phyloP scores from a whole-genome alignment of 1,140 invertebrate genomes.

The Heterodera carotae region DNA sequence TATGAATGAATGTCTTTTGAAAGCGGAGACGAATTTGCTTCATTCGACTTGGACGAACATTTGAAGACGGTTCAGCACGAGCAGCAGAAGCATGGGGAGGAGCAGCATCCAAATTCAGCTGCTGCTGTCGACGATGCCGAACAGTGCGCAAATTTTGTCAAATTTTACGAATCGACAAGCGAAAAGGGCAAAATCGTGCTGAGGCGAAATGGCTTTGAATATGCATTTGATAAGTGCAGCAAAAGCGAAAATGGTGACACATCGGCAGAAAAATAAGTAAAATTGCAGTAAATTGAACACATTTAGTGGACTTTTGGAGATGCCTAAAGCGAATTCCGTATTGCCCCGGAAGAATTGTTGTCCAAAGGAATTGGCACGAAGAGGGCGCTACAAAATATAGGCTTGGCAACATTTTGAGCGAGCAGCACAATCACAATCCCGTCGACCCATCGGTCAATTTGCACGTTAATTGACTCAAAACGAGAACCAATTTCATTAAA shows the following conservation, averaged over 20 bases:
- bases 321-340: not conserved
- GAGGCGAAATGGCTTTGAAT: not conserved
- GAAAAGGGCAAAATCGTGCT: not conserved
- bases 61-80: too few relatives aligned
- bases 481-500: too few relatives aligned
- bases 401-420: not conserved
- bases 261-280: not conserved
- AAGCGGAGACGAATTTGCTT: too few relatives aligned
- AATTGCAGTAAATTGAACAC: not conserved
- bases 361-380: not conserved
- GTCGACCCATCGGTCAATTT: not conserved
- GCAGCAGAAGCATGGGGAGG: too few relatives aligned
- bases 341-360: slow-evolving; percentile 1
- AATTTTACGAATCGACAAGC: not conserved
- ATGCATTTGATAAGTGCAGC: not conserved
- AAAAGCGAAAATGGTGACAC: not conserved
- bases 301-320: not conserved
- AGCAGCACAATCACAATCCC: not conserved
- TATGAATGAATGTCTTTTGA: too few relatives aligned
- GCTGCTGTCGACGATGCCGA: too few relatives aligned
- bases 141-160: not conserved
- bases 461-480: too few relatives aligned
- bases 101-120: too few relatives aligned
- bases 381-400: not conserved
- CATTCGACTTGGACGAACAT: too few relatives aligned